Base-by-base conservation (phyloP, 2,113 vertebrate genomes). In the Oxyura jamaicensis region DNA sequence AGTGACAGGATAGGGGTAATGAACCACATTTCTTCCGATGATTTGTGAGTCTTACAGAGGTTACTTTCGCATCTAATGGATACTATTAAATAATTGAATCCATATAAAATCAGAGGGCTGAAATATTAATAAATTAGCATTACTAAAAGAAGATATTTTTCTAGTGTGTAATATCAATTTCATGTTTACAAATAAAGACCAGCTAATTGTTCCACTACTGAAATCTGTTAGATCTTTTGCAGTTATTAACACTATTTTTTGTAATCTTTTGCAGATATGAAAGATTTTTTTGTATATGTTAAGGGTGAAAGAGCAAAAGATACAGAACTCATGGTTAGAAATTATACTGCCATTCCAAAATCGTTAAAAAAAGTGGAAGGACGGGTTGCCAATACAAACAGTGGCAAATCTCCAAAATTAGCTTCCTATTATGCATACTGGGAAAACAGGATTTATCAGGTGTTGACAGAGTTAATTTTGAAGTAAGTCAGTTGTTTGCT, bases 321-420 rank as follows among this genome's bases (percentile, higher is more conserved):
- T 15, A 53, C 98, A 80, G 97, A 96, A 83, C 86, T 98, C 60
- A 96, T 99, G 95, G 95, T 97, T 41, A 97, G 91, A 80, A 98
- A 98, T 72, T 99, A 99, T 92, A 80, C 97, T n/a, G 98, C 98
- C 29, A 98, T 99, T 17, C 97, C 98, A 65, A 98, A 98, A 0
- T 92, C 99, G 65, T 98, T 99, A 75, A 99, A 97, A 66, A 98
- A 99, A 93, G 98, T 98, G 16, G 99, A 99, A 96, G 95, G 98
- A 25, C 94, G 98, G 41, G 97, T 99, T 46, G 77, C 98, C 88
- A 97, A 98, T 28, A 99, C 98, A 12, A 99, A 98, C 93, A 99
- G 97, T 3, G 98, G 99, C 82, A 99, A 96, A 96, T 98, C 98
- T 75, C 92, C 97, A 68, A 97, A 93, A 86, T 98, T 99, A 98